These are phyloP conservation scores for Myzus persicae DNA, from an alignment of 1,140 invertebrate genomes.

Conservation along the genomic window DNA sequence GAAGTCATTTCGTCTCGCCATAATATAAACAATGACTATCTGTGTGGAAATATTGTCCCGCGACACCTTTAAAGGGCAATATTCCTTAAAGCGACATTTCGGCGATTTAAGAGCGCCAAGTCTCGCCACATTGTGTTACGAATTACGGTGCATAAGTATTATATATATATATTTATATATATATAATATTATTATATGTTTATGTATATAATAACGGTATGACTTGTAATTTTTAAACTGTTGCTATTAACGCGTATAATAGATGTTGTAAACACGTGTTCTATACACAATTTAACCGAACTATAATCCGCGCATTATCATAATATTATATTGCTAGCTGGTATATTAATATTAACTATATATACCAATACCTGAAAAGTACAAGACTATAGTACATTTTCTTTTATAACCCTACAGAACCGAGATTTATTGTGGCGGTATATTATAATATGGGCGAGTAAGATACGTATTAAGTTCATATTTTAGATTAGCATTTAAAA, in stretches of 20 bases:
- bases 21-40: not conserved
- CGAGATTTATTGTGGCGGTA: not conserved
- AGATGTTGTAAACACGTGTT: slow-evolving; percentile 3
- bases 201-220: not conserved
- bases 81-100: slow-evolving; percentile 26
- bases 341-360: not conserved
- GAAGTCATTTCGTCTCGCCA: not conserved
- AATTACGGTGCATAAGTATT: not conserved
- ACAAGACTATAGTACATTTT: not conserved
- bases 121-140: not conserved
- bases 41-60: not conserved
- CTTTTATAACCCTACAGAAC: not conserved
- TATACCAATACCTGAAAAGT: not conserved
- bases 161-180: too few relatives aligned
- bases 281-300: not conserved
- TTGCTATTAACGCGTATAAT: not conserved
- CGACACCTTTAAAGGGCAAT: not conserved
- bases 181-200: not conserved
- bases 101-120: not conserved
- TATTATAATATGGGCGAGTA: too few relatives aligned
- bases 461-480: not conserved
- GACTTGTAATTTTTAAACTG: slow-evolving; percentile 8
- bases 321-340: not conserved
- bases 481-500: not conserved
- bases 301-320: not conserved